These are phyloP conservation scores for Platorchestia sp. DNA, from an alignment of 1,140 invertebrate species.

Conservation along the genomic window DNA sequence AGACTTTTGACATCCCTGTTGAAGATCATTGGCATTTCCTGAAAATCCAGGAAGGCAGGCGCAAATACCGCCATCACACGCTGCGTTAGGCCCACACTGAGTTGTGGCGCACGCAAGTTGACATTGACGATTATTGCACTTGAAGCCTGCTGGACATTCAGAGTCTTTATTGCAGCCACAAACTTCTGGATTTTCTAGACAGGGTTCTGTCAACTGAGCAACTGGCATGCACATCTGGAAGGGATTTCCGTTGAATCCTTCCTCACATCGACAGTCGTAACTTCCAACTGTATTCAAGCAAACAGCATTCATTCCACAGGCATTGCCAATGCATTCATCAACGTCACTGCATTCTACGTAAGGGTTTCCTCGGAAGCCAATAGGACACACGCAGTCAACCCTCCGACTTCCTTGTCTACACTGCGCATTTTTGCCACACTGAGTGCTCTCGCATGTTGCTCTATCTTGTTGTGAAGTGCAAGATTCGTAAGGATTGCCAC, in stretches of 20 bases:
- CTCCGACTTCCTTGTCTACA: constrained; percentile 81
- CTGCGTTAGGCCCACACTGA: constrained; percentile 84
- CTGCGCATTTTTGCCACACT: constrained; percentile 84
- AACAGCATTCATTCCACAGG: constrained; percentile 87
- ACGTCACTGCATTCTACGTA: constrained; percentile 86
- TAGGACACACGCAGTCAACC: constrained; percentile 85
- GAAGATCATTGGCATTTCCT: constrained; percentile 82
- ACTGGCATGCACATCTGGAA: constrained; percentile 79
- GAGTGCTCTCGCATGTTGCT: constrained; percentile 80
- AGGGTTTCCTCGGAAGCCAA: constrained; percentile 87
- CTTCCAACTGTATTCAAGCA: constrained; percentile 90
- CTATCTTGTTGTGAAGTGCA: constrained; percentile 77
- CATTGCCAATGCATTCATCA: constrained; percentile 84
- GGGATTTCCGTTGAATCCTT: constrained; percentile 86
- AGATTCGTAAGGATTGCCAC: constrained; percentile 88
- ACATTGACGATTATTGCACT: constrained; percentile 80
- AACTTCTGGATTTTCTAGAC: constrained; percentile 77
- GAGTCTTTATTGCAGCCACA: constrained; percentile 80
- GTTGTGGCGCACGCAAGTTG: constrained; percentile 81
- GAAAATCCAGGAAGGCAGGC: constrained; percentile 82
- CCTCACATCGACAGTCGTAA: constrained; percentile 88
- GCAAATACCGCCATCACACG: constrained; percentile 84
- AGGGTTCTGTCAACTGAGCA: constrained; percentile 74
- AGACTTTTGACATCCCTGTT: constrained; percentile 78
- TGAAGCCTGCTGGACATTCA: constrained; percentile 80